These are phyloP conservation scores for Coecobrya sp. DNA, from an alignment of 2,888 invertebrate species.

Conservation along the genomic window DNA sequence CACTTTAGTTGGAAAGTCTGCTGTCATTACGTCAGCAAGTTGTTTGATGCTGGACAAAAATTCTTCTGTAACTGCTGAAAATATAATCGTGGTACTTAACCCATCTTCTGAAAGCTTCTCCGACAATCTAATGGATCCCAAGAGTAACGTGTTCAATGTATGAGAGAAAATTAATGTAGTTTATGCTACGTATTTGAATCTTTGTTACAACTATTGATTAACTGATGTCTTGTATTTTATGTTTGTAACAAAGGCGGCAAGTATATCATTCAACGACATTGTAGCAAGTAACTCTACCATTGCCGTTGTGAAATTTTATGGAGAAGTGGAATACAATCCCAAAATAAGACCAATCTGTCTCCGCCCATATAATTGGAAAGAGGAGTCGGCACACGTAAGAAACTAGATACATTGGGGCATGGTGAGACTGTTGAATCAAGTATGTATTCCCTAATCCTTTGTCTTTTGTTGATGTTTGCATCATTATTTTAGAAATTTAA, in stretches of 20 bases:
- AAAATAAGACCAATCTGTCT: slow-evolving; percentile 72
- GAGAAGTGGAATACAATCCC: slow-evolving; percentile 67
- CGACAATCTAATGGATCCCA: slow-evolving; percentile 64
- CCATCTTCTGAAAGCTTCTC: slow-evolving; percentile 76
- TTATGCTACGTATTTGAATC: too few relatives aligned
- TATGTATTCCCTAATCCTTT: too few relatives aligned
- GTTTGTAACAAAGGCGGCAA: slow-evolving; percentile 51
- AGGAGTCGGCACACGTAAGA: slow-evolving; percentile 46
- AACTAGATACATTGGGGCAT: not conserved
- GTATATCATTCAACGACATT: slow-evolving; percentile 36
- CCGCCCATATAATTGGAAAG: slow-evolving; percentile 23
- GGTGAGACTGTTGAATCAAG: not conserved
- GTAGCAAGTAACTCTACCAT: slow-evolving; percentile 44
- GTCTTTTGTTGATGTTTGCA: not conserved
- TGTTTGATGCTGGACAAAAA: slow-evolving; percentile 50
- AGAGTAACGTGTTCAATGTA: slow-evolving; percentile 63
- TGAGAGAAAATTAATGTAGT: not conserved
- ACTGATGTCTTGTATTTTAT: slow-evolving; percentile 12
- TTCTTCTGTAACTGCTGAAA: not conserved
- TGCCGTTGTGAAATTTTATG: slow-evolving; percentile 75
- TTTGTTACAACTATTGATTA: too few relatives aligned
- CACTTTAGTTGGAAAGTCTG: slow-evolving; percentile 61
- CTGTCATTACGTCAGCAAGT: slow-evolving; percentile 48
- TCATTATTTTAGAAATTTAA: slow-evolving; percentile 10
- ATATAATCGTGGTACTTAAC: slow-evolving; percentile 57